Base-by-base conservation (phyloP, 2,797 vertebrate species). In the Prunella strophiata region DNA sequence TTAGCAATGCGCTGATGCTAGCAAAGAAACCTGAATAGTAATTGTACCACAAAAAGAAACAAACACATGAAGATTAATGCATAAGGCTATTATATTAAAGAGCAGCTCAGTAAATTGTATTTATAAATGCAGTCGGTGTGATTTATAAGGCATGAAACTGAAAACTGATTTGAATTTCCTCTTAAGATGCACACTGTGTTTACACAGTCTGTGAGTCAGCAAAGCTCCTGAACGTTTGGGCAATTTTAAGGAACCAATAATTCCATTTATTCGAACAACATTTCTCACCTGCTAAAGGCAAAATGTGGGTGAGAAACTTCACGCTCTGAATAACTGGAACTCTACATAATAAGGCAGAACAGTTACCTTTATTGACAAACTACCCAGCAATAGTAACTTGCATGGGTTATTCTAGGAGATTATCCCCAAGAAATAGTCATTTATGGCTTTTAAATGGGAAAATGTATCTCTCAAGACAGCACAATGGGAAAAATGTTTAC, bases 81-180 rank as follows among this genome's bases (percentile, higher is more conserved):
- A 9, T 57, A 55, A 74, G 26, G 42, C 36, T 48, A 76, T 86
- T 88, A 79, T 76, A 88, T 78, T 86, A 93, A 83, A 80, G 57
- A 82, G n/a, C 32, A 85, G 43, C n/a, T 90, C 42, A 65, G 68
- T 80, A 95, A 91, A 93, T 83, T 82, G 19, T 85, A 81, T 82
- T 75, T 91, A 85, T 83, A 89, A 91, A 89, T 36, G 54, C 5
- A 85, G 54, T 68, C 0, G 0, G 29, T 74, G 71, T 89, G 73
- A 91, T 90, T 91, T 88, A 87, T 85, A 88, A 75, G 78, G 76
- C 61, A 71, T 71, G 76, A 85, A 92, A 58, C 30, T 20, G 58
- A 93, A 57, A 36, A 34, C 45, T 61, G 70, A 82, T 87, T 84
- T 70, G 40, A 92, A 80, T 84, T 86, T 47, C 57, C 34, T 70